Conservation (phyloP, 2,113 vertebrate species). For the Barnardius zonarius region DNA sequence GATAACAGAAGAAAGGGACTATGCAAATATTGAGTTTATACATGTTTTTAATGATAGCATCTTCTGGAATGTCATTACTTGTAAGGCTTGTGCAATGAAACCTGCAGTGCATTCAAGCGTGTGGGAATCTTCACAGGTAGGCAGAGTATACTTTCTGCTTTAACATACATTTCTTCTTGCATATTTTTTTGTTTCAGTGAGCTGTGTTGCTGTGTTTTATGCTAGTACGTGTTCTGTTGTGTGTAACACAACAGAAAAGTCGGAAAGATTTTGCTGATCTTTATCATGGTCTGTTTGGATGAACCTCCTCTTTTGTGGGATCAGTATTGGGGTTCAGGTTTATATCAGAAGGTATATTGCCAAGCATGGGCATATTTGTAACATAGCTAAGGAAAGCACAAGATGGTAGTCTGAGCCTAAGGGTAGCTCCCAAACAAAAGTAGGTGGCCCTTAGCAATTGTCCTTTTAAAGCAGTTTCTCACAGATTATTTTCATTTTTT, state of each 20-base stretch:
- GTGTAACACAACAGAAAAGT: neutral
- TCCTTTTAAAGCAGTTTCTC: neutral
- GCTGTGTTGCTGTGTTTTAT: neutral
- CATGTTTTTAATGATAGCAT: neutral
- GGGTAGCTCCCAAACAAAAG: neutral
- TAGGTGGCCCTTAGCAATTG: neutral
- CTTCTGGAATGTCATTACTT: neutral
- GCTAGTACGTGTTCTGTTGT: accelerated
- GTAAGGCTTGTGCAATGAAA: neutral
- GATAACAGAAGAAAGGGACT: neutral
- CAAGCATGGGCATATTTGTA: neutral
- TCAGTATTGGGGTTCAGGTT: neutral
- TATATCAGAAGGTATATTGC: neutral
- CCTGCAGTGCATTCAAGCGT: neutral
- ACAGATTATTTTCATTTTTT: neutral
- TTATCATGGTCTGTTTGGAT: neutral
- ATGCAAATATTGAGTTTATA: neutral
- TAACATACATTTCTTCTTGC: neutral
- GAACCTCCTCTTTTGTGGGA: neutral
- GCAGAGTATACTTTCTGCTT: neutral
- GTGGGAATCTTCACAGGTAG: neutral
- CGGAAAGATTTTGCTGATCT: neutral
- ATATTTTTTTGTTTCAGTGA: neutral
- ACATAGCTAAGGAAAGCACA: neutral
- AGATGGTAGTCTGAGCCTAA: accelerated